These are phyloP conservation scores for Falco peregrinus DNA, from an alignment of 2,797 vertebrate genomes.

Conservation along the genomic window DNA sequence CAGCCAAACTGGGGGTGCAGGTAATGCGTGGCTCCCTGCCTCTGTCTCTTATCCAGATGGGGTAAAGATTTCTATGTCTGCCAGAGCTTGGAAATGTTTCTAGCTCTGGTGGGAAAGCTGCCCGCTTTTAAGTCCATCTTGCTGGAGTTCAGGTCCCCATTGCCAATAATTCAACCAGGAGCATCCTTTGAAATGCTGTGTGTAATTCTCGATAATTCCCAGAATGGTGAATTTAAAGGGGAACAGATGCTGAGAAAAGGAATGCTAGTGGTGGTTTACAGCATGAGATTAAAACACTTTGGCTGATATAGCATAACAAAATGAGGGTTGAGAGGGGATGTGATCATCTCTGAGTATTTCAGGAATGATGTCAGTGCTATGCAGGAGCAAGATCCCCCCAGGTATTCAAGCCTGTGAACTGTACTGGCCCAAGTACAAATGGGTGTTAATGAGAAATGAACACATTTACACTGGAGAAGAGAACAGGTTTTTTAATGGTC, in stretches of 20 bases:
- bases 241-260: background rate
- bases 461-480: background rate
- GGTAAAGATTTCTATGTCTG: background rate
- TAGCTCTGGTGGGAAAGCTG: background rate
- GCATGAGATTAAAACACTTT: constrained; percentile 14
- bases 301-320: background rate
- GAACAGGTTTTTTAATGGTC: background rate
- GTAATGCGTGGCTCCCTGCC: background rate
- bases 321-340: background rate
- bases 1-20: background rate
- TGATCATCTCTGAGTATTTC: background rate
- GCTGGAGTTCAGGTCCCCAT: background rate
- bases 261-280: background rate
- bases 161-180: background rate
- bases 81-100: background rate
- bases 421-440: constrained; percentile 11
- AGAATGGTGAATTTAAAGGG: background rate
- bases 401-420: background rate
- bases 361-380: background rate
- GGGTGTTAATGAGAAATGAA: constrained; percentile 25
- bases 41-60: background rate
- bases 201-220: background rate
- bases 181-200: constrained; percentile 23
- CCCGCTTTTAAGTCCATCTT: background rate
- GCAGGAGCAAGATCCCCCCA: background rate